Base-by-base conservation (phyloP, 2,797 vertebrate species). In the Gobionotothen gibberifrons region DNA sequence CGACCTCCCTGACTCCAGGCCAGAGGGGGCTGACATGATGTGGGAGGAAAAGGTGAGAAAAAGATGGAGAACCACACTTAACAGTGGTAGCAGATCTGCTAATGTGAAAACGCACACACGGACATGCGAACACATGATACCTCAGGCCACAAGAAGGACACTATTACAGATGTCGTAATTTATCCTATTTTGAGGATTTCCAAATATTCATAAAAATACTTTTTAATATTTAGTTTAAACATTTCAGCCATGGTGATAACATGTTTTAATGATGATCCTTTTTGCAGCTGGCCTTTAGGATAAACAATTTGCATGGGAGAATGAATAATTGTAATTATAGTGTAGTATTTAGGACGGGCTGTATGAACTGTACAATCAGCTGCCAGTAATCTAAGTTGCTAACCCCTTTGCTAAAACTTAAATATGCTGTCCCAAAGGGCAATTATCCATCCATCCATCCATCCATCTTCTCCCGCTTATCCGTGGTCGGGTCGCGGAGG, bases 51-150 rank as follows among this genome's bases (percentile, higher is more conserved):
- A 86, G 82, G 90, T 92, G 92, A 87, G 85, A 91, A 90, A 90
- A 91, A 92, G 85, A 92, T 81, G 81, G 72, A 72, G 72, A 86
- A 88, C 90, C 81, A 69, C 79, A 80, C 79, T 89, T 80, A 90
- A 76, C 57, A 53, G 84, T 81, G 78, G 65, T 54, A 91, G 79
- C 87, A 85, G 71, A 87, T 88, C 70, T 83, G 77, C 78, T 85
- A 91, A 93, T 89, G 91, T 92, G 90, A 78, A 83, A 90, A 85
- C 49, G 12, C 62, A 76, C 74, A 76, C 74, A 71, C 74, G 74
- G 44, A 71, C 15, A 87, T 62, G 57, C 75, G 69, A 76, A 53
- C 39, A 73, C 58, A 53, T 68, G 52, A 64, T 81, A 81, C 89
- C 84, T 78, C 67, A 86, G 79, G 81, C 84, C 58, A 82, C 72